These are phyloP conservation scores for Lasioglossum vierecki DNA, from an alignment of 2,888 invertebrate species.

Conservation along the genomic window DNA sequence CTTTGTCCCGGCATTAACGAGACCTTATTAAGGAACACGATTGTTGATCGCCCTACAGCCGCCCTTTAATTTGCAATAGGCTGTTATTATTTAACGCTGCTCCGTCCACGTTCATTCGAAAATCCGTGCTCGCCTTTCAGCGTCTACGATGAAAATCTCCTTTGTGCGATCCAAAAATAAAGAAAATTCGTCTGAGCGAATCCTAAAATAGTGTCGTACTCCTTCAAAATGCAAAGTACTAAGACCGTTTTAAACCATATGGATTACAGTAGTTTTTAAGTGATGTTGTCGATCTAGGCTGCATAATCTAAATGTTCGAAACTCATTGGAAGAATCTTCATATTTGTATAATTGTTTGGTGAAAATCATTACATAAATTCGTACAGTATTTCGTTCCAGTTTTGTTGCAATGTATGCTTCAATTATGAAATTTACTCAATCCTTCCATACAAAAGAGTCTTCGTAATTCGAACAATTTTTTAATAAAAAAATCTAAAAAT, in stretches of 20 bases:
- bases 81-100: conserved; percentile 26
- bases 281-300: too few species aligned
- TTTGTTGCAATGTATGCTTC: neutral
- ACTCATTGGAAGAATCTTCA: too few species aligned
- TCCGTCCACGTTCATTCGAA: neutral
- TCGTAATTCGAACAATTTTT: neutral
- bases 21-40: conserved; percentile 47
- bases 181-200: neutral
- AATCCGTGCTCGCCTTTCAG: neutral
- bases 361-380: too few species aligned
- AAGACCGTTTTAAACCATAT: too few species aligned
- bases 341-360: too few species aligned
- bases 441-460: neutral
- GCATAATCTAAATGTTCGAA: too few species aligned
- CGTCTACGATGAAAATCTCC: neutral
- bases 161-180: neutral
- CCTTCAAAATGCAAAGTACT: neutral
- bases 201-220: neutral
- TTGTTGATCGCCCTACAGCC: conserved; percentile 32
- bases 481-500: neutral
- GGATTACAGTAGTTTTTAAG: neutral
- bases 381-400: neutral
- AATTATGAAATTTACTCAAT: neutral
- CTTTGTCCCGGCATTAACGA: conserved; percentile 53
- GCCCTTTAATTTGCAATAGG: conserved; percentile 33